phyloP scores from a whole-genome alignment of 2,797 vertebrate genomes.

The Catamblyrhynchus diadema region DNA sequence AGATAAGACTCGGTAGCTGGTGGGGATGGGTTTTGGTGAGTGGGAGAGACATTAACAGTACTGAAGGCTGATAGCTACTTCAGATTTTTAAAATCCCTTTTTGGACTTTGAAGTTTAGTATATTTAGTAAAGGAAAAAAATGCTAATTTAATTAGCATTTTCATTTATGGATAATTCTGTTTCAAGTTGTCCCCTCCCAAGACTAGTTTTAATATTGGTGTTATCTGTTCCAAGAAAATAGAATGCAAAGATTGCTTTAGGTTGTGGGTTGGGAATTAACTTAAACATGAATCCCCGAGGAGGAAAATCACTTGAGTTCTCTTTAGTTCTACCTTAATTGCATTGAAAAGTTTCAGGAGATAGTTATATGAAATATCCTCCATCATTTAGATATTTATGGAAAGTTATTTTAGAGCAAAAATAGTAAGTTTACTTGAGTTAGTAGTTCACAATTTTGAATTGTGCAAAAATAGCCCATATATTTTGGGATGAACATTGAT shows the following conservation, averaged over 20 bases:
- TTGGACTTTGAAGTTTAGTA: not conserved
- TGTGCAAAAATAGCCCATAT: not conserved
- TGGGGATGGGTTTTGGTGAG: not conserved
- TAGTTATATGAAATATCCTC: not conserved
- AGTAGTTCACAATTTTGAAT: not conserved
- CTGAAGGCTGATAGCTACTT: not conserved
- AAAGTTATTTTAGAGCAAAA: not conserved
- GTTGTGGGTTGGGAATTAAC: not conserved
- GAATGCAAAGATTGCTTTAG: not conserved
- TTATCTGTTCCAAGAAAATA: not conserved
- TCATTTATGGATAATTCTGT: constrained; percentile 16
- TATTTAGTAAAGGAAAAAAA: not conserved
- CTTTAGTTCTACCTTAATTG: not conserved
- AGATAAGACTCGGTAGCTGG: not conserved
- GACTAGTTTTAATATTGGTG: not conserved
- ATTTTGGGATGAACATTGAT: not conserved
- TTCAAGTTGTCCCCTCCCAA: constrained; percentile 3
- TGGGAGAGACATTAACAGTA: not conserved
- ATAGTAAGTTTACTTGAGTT: not conserved
- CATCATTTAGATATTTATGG: not conserved
- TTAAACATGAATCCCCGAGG: not conserved
- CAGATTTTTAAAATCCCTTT: not conserved
- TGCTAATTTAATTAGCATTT: not conserved
- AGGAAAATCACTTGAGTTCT: not conserved
- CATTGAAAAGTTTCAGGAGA: not conserved